A percentile compares a stretch with the other conserved stretches of the same genome.
Evolutionary conservation across 2,888 invertebrate species (phyloP).

Genomic region (Epinotia demarniana): DNA sequence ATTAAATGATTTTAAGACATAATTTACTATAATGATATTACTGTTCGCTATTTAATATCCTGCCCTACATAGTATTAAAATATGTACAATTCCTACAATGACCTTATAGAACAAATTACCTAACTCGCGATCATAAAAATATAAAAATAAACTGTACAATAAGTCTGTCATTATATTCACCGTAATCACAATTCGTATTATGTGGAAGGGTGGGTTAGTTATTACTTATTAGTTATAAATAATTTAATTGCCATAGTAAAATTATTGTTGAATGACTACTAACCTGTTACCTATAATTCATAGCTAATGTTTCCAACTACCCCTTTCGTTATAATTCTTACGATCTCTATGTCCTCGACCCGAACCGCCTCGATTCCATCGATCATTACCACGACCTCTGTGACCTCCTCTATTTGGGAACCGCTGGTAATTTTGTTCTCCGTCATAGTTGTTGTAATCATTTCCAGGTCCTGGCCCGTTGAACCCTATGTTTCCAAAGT

Average conservation of each 20-base stretch:
- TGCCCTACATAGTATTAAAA: slow-evolving; percentile 33
- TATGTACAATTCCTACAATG: slow-evolving; percentile 46
- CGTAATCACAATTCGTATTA: slow-evolving; percentile 72
- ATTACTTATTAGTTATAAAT: slow-evolving; percentile 57
- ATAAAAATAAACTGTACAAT: slow-evolving; percentile 60
- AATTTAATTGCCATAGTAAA: slow-evolving; percentile 55
- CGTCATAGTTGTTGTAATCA: slow-evolving; percentile 77
- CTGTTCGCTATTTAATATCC: slow-evolving; percentile 29
- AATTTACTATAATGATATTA: slow-evolving; percentile 38
- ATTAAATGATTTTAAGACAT: slow-evolving; percentile 46
- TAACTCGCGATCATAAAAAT: slow-evolving; percentile 60
- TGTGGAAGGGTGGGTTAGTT: slow-evolving; percentile 67
- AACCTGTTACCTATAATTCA: slow-evolving; percentile 43
- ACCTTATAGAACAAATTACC: slow-evolving; percentile 58
- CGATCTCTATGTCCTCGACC: slow-evolving; percentile 79
- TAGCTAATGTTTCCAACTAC: slow-evolving; percentile 82
- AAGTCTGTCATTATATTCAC: slow-evolving; percentile 73
- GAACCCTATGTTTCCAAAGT: slow-evolving; percentile 76
- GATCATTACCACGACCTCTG: slow-evolving; percentile 76
- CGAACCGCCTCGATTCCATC: slow-evolving; percentile 78
- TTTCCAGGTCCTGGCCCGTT: slow-evolving; percentile 74
- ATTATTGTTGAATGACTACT: slow-evolving; percentile 46
- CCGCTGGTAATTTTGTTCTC: slow-evolving; percentile 74
- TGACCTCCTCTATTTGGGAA: slow-evolving; percentile 76
- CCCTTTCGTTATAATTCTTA: slow-evolving; percentile 80